Conservation (phyloP, 92 coral and sea anemone species). For the Micromussa lordhowensis region DNA sequence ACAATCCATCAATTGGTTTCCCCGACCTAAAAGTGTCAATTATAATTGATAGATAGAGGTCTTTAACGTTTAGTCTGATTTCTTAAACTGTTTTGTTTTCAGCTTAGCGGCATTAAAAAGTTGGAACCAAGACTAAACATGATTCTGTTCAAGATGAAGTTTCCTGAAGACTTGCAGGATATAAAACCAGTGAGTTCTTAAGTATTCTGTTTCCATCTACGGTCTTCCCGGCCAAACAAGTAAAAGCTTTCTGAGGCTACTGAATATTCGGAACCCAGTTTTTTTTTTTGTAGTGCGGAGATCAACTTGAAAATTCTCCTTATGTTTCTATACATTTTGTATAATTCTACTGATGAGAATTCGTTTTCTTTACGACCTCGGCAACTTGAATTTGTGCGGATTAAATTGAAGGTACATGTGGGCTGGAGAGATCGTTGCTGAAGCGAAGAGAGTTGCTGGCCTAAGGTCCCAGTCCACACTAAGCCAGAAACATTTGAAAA, state of each 20-base stretch:
- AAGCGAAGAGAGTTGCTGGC: no score
- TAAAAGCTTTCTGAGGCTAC: no score
- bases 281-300: no score
- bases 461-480: no score
- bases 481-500: no score
- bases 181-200: conserved; percentile 87
- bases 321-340: neutral
- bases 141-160: conserved; percentile 85
- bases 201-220: no score
- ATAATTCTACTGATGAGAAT: neutral
- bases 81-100: conserved; percentile 2
- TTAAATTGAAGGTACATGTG: neutral
- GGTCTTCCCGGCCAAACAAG: no score
- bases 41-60: no score
- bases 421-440: no score
- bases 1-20: neutral
- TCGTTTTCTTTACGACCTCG: neutral
- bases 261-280: no score
- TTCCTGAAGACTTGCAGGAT: conserved; percentile 96
- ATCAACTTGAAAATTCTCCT: no score
- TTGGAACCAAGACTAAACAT: conserved; percentile 84
- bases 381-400: neutral
- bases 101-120: conserved; percentile 95
- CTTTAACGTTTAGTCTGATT: neutral
- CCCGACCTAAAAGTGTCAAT: neutral